These are phyloP conservation scores for Euzetes globulus DNA, from an alignment of 2,888 invertebrate species.

Conservation along the genomic window DNA sequence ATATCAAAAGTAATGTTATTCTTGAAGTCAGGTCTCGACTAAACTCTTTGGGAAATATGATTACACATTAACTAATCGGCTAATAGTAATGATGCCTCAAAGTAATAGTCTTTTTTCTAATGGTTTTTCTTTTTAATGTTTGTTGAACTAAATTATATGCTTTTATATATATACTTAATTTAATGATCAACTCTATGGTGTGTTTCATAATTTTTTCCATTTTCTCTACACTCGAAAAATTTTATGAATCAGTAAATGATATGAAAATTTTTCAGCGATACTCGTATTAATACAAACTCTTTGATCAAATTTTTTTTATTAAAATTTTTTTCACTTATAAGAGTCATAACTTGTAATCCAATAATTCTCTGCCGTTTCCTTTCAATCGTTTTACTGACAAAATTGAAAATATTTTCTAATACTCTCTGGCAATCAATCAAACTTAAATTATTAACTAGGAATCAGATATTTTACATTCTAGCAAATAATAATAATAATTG, in stretches of 20 bases:
- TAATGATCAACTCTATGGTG: neutral
- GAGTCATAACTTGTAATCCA: too few species aligned
- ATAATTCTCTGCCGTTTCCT: too few species aligned
- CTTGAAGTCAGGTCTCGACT: neutral
- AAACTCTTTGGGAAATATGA: slow-evolving; percentile 15
- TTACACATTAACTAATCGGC: slow-evolving; percentile 1
- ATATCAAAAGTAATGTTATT: neutral
- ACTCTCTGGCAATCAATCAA: neutral
- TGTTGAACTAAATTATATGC: neutral
- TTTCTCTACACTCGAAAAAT: neutral
- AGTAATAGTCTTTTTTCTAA: slow-evolving; percentile 24
- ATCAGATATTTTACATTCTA: neutral
- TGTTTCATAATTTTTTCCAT: neutral
- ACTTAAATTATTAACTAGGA: neutral
- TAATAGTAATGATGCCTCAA: slow-evolving; percentile 9
- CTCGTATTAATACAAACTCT: neutral
- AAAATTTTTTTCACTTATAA: too few species aligned
- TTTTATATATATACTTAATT: slow-evolving; percentile 23
- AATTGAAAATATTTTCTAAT: neutral
- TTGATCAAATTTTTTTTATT: too few species aligned
- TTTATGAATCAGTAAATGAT: neutral
- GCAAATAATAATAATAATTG: neutral
- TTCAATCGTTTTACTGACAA: too few species aligned
- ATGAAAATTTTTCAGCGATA: neutral
- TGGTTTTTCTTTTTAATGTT: slow-evolving; percentile 11